Conservation (phyloP, 2,888 invertebrate genomes). For the Rugalucina vietnamica region DNA sequence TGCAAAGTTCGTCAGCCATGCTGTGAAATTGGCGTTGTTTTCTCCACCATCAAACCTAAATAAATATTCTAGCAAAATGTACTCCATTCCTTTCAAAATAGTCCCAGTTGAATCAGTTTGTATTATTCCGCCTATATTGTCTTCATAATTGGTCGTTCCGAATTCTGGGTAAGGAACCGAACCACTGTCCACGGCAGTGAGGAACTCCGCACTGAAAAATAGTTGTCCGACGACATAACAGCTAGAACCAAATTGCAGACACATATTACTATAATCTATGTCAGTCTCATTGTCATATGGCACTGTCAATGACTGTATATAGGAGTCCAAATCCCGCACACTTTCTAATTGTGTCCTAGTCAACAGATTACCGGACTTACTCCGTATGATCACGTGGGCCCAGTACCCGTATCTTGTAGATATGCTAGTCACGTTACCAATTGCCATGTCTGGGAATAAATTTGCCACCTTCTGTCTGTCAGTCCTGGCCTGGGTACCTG, state of each 20-base stretch:
- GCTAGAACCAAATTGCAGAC: not conserved
- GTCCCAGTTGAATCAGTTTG: not conserved
- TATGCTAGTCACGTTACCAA: conserved; percentile 38
- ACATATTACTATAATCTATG: conserved; percentile 20
- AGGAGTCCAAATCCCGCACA: conserved; percentile 27
- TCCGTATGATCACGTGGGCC: conserved; percentile 47
- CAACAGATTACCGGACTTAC: conserved; percentile 45
- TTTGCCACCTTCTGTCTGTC: conserved; percentile 53
- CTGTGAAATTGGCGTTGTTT: not conserved
- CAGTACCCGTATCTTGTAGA: conserved; percentile 14
- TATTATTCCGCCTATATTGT: not conserved
- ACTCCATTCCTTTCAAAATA: too few relatives aligned
- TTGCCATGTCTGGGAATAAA: conserved; percentile 54
- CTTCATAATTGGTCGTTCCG: too few relatives aligned
- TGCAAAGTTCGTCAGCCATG: not conserved
- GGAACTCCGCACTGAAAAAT: conserved; percentile 39
- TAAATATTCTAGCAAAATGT: not conserved
- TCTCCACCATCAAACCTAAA: conserved; percentile 1
- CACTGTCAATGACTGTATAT: conserved; percentile 36
- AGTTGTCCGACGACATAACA: conserved; percentile 25
- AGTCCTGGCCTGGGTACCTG: conserved; percentile 59
- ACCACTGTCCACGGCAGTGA: not conserved
- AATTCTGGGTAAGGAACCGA: conserved; percentile 36
- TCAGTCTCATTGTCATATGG: not conserved
- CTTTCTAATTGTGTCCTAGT: conserved; percentile 33